Percentiles rank a stretch among this genome's conserved stretches.
Evolutionary conservation across 37 sponge, comb jelly and placozoan genomes (phyloP).

Genomic region (Axinella damicornis): DNA sequence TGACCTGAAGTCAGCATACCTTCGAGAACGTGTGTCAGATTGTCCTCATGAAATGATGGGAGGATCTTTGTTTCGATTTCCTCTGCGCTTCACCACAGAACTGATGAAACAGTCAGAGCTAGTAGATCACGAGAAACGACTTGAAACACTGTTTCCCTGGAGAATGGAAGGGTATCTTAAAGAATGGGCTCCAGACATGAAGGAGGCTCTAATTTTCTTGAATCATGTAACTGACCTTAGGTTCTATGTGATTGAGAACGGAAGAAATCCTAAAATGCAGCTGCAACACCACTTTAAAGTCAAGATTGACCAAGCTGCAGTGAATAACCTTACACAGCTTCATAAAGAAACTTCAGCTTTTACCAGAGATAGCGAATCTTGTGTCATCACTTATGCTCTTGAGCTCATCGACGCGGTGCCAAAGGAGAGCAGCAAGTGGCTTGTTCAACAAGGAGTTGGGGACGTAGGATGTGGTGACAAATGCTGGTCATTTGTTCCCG

Average conservation of each 20-base stretch:
- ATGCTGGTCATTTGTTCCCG: background rate
- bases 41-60: background rate
- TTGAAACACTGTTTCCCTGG: background rate
- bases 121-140: conserved; percentile 2
- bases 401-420: conserved; percentile 4
- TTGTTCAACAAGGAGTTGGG: conserved; percentile 34
- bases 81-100: conserved; percentile 33
- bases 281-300: conserved; percentile 5
- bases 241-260: conserved; percentile 16
- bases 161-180: background rate
- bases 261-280: background rate
- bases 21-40: background rate
- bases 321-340: background rate
- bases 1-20: conserved; percentile 30
- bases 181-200: conserved; percentile 51
- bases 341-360: background rate
- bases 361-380: background rate
- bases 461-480: background rate
- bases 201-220: conserved; percentile 55
- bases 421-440: conserved; percentile 4
- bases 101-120: conserved; percentile 18
- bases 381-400: background rate
- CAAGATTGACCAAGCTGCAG: background rate
- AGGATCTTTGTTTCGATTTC: conserved; percentile 59
- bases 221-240: conserved; percentile 36